phyloP scores from a whole-genome alignment of 2,888 invertebrate genomes.

The Rapana venosa region DNA sequence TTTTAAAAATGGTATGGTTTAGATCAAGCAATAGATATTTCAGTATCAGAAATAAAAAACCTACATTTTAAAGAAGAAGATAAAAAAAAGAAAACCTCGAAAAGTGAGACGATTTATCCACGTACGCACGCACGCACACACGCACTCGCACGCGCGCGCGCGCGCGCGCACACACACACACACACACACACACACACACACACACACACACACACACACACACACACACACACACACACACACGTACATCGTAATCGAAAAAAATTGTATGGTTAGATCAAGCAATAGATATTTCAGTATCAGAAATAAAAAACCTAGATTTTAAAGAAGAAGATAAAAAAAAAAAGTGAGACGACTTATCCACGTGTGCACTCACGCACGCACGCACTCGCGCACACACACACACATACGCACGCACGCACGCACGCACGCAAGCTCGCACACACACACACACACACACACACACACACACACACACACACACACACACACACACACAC shows the following conservation, averaged over 20 bases:
- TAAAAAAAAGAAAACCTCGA: no score
- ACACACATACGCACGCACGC: constrained; percentile 9
- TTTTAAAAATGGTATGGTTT: no score
- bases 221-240: no score
- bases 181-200: background rate
- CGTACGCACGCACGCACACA: no score
- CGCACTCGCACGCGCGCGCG: background rate
- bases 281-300: no score
- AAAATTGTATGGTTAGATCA: no score
- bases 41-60: background rate
- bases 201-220: background rate
- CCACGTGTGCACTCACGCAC: no score
- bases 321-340: background rate
- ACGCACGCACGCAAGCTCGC: background rate
- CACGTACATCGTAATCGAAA: no score
- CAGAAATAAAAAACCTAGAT: background rate
- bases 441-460: background rate
- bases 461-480: constrained; percentile 26
- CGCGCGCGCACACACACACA: constrained; percentile 6
- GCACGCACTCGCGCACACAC: background rate
- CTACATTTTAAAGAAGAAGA: background rate
- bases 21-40: no score
- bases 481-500: constrained; percentile 21
- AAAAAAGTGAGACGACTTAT: background rate
- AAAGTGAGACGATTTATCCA: background rate